Evolutionary conservation across 1,140 invertebrate genomes (phyloP).

Genomic region (Danaus plexippus): DNA sequence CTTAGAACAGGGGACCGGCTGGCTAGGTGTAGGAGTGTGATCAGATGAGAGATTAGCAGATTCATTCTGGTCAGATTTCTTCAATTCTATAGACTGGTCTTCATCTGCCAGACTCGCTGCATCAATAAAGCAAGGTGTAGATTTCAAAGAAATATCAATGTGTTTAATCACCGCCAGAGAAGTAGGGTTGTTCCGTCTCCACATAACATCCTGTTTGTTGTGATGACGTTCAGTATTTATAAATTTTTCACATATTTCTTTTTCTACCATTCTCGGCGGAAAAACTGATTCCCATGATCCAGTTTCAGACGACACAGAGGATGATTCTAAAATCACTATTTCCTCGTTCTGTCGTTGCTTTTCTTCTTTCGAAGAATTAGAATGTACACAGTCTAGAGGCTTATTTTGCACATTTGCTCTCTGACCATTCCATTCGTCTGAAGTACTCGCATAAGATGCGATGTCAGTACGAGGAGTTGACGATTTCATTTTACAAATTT

Average conservation of each 20-base stretch:
- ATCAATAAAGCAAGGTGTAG: slow-evolving; percentile 78
- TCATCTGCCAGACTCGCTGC: slow-evolving; percentile 81
- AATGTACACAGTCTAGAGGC: slow-evolving; percentile 24
- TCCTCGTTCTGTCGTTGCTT: slow-evolving; percentile 81
- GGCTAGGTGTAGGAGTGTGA: slow-evolving; percentile 29
- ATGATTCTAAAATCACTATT: slow-evolving; percentile 74
- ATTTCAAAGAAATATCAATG: slow-evolving; percentile 38
- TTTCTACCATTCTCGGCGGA: slow-evolving; percentile 52
- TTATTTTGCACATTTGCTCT: slow-evolving; percentile 15
- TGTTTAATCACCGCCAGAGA: slow-evolving; percentile 7
- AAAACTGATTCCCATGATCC: slow-evolving; percentile 76
- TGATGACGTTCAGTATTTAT: slow-evolving; percentile 40
- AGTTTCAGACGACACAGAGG: slow-evolving; percentile 74
- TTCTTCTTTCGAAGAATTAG: slow-evolving; percentile 75
- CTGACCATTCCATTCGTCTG: slow-evolving; percentile 24
- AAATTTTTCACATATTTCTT: slow-evolving; percentile 50
- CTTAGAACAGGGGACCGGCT: slow-evolving; percentile 40
- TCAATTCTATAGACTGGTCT: slow-evolving; percentile 44
- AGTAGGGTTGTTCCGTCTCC: slow-evolving; percentile 10
- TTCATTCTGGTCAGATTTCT: slow-evolving; percentile 6
- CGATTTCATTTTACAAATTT: slow-evolving; percentile 18
- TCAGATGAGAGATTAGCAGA: slow-evolving; percentile 7
- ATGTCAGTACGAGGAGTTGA: slow-evolving; percentile 12
- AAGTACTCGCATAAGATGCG: slow-evolving; percentile 24
- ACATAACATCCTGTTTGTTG: slow-evolving; percentile 18